Percentiles rank a stretch among this genome's conserved stretches.
Evolutionary conservation across 2,113 vertebrate species (phyloP).

Genomic region (Heterochromis multidens): DNA sequence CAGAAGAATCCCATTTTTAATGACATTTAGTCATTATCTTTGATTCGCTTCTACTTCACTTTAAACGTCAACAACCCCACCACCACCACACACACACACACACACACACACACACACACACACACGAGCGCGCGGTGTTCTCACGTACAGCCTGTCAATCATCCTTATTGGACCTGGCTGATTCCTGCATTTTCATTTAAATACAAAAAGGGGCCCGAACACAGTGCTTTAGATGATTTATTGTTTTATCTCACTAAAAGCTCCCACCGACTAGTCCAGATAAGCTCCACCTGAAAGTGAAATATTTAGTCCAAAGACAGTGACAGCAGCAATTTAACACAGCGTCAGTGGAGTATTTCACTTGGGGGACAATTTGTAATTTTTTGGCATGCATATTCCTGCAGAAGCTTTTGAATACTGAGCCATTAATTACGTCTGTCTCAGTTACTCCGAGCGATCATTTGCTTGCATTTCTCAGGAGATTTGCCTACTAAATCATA

Average conservation of each 20-base stretch:
- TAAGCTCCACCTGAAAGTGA: constrained; percentile 1
- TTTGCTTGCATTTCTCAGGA: constrained; percentile 17
- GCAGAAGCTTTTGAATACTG: constrained; percentile 13
- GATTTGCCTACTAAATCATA: constrained; percentile 20
- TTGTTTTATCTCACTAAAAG: constrained; percentile 13
- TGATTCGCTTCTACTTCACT: neutral
- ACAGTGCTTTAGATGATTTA: neutral
- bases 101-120: no score
- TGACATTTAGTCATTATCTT: neutral
- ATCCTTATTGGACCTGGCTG: neutral
- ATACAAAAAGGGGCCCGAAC: constrained; percentile 1
- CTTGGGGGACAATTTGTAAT: constrained; percentile 27
- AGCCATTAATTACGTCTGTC: constrained; percentile 41
- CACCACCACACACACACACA: no score
- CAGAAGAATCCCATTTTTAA: neutral
- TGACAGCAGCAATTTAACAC: constrained; percentile 27
- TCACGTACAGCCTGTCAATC: neutral
- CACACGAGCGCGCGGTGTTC: neutral
- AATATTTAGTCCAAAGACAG: constrained; percentile 10
- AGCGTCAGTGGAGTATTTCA: constrained; percentile 8
- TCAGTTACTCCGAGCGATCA: constrained; percentile 4
- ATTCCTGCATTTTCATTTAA: neutral
- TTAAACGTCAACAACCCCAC: neutral
- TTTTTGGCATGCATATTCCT: constrained; percentile 15
- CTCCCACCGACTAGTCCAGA: neutral